Percentiles rank a stretch among this genome's conserved stretches.
Evolutionary conservation across 2,797 vertebrate species (phyloP).

Genomic region (Sylvilagus floridanus): DNA sequence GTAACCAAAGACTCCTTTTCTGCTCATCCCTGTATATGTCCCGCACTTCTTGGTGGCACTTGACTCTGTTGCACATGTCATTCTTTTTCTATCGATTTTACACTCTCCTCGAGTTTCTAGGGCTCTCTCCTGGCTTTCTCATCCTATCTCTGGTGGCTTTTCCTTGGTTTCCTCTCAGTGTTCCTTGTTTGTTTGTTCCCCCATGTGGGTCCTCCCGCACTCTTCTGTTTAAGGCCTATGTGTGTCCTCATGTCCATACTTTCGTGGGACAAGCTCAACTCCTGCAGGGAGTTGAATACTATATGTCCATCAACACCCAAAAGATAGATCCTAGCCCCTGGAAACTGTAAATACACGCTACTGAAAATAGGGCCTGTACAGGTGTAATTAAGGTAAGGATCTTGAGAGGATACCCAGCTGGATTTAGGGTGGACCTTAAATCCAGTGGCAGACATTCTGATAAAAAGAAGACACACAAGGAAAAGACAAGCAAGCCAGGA

Average conservation of each 20-base stretch:
- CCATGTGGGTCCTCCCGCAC: not conserved
- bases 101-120: not conserved
- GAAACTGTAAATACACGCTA: not conserved
- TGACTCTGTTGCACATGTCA: fast-evolving
- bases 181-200: not conserved
- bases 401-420: not conserved
- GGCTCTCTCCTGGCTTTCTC: not conserved
- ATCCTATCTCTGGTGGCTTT: not conserved
- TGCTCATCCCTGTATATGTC: fast-evolving
- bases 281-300: not conserved
- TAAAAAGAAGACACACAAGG: not conserved
- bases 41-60: not conserved
- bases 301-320: not conserved
- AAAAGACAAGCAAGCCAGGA: fast-evolving
- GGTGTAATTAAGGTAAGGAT: not conserved
- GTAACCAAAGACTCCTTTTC: not conserved
- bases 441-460: not conserved
- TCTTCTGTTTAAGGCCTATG: not conserved
- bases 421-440: not conserved
- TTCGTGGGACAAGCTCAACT: not conserved
- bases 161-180: not conserved
- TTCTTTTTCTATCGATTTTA: not conserved
- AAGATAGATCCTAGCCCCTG: not conserved
- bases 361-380: not conserved
- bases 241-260: not conserved